Percentiles rank a stretch among this genome's conserved stretches.
These are phyloP conservation scores for Astreopora myriophthalma DNA, from an alignment of 64 coral and sea anemone genomes.

Conservation along the genomic window DNA sequence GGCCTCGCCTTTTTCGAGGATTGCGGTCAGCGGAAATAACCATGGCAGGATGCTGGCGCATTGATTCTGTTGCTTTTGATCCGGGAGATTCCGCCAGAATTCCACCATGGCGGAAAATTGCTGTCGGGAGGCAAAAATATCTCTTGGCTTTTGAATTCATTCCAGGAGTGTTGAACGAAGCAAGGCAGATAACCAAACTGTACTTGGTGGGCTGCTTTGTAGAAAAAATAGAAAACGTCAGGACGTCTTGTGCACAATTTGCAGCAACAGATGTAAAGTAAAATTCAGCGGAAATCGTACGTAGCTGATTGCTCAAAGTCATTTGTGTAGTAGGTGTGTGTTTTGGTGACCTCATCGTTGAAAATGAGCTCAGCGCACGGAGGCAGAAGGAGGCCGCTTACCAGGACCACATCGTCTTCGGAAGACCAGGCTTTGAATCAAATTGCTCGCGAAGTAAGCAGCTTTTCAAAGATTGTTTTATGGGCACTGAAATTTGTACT, in stretches of 20 bases:
- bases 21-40: background rate
- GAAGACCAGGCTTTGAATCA: conserved; percentile 96
- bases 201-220: conserved; percentile 29
- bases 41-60: conserved; percentile 37
- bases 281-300: background rate
- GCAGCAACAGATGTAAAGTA: conserved; percentile 55
- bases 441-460: conserved; percentile 94
- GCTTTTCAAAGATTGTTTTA: conserved; percentile 11
- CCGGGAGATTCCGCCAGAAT: conserved; percentile 74
- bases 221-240: conserved; percentile 66
- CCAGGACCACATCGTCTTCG: conserved; percentile 69
- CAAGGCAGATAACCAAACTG: conserved; percentile 44
- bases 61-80: conserved; percentile 47
- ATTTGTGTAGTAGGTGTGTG: conserved; percentile 68
- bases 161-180: conserved; percentile 45
- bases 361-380: conserved; percentile 93
- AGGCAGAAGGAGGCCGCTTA: conserved; percentile 80
- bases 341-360: conserved; percentile 62
- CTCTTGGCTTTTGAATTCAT: conserved; percentile 67
- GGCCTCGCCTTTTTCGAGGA: background rate
- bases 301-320: conserved; percentile 39
- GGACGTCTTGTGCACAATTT: conserved; percentile 55
- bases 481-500: conserved; percentile 36
- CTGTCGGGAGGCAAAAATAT: conserved; percentile 33
- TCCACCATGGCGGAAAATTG: conserved; percentile 91